Evolutionary conservation across 2,888 invertebrate genomes (phyloP), one percentile per base, ranked within the genome.

Genomic region (Sturmia bella): DNA sequence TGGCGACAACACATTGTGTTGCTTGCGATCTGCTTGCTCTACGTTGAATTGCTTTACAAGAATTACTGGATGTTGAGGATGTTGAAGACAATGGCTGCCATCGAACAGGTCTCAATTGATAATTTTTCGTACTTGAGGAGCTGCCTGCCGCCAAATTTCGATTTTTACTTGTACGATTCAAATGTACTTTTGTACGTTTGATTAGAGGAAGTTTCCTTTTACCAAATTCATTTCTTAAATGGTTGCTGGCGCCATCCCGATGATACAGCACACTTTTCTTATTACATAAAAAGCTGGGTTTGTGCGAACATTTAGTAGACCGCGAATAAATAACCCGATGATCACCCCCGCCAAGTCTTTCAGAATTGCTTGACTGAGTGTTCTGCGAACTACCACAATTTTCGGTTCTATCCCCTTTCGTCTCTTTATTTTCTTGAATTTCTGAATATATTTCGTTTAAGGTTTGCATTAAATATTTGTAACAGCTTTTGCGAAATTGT

Each of bases 381-480:
- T 37, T 9, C 9, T 45, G 4, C n/a, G 12, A 12, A 13, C 24
- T 13, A n/a, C 24, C 7, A 15, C 24, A 19, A 24, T 15, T 45
- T 3, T 45, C 12, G 27, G 15, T 52, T 48, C 9, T 27, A 9
- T 17, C 11, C 7, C 0, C 13, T 15, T 3, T 15, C 1, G 19
- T 39, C 50, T n/a, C 15, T 17, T n/a, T 41, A 39, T 12, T 21
- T 3, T 5, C 24, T 15, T 45, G 37, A 43, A 37, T 54, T 32
- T 54, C 19, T 1, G 12, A 3, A 57, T 39, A 50, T 52, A 64
- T 48, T 13, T 56, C 56, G 17, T 45, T 56, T n/a, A 74, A 37
- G 5, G 37, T 48, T 48, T 66, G 12, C 43, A 76, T 12, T 52
- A 76, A 21, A 52, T 68, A 68, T 59, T 61, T 59, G 21, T 43